Evolutionary conservation across 2,888 invertebrate species (phyloP), one percentile per base, ranked within the genome.

Genomic region (Acleris emargana): DNA sequence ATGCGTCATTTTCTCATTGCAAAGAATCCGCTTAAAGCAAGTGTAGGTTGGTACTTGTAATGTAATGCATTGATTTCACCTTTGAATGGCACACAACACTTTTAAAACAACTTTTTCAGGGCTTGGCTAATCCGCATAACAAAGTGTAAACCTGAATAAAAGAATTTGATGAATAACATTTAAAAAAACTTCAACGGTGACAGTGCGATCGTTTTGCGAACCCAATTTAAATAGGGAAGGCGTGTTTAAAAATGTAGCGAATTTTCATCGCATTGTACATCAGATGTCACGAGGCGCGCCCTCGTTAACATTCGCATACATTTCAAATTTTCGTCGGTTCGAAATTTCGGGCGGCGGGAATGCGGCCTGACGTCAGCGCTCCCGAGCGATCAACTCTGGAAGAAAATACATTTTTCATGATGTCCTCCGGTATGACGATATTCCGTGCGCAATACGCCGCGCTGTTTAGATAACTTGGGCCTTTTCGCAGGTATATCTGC

Each of bases 361-460:
- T 72, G 72, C 64, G 67, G n/a, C n/a, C n/a, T 86, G 83, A 84
- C 84, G 86, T 86, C 83, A 86, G 76, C 69, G 71, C 66, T 70
- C 71, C 62, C 74, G 72, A 73, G 71, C 75, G 72, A 73, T 73
- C 76, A 76, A 72, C 75, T 73, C 74, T 76, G 76, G 83, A 84
- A 81, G 80, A 83, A 85, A 82, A 86, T 80, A 78, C 76, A 82
- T 83, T 82, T 82, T 83, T 81, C 78, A 82, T 78, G 76, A 81
- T 75, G 76, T 77, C 74, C 73, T 69, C 72, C 64, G 68, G 70
- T 76, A 72, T 78, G 78, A 74, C 75, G 76, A 70, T 73, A 73
- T 69, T 73, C 72, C 73, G 75, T 77, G 78, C 77, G 77, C 77
- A 76, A 73, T 73, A 73, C 64, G 62, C 70, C 64, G 68, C 70